Evolutionary conservation across 2,888 invertebrate genomes (phyloP), one percentile per base, ranked within the genome.

Genomic region (Copidosoma aretas): DNA sequence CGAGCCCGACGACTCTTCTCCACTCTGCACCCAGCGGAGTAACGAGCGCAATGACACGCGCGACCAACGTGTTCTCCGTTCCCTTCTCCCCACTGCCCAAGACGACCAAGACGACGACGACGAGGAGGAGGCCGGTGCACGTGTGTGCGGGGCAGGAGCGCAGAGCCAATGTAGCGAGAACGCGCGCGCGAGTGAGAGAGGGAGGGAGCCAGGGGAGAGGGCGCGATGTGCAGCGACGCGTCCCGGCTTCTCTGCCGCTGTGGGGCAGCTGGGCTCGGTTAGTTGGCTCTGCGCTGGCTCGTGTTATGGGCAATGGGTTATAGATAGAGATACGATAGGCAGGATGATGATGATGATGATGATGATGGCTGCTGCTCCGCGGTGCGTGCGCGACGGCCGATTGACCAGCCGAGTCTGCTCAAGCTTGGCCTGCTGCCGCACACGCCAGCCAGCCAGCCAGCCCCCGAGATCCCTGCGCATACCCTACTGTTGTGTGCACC

Each of bases 331-430:
- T n/a, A n/a, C n/a, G n/a, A n/a, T n/a, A n/a, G n/a, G n/a, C n/a
- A n/a, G n/a, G n/a, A n/a, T n/a, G n/a, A n/a, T n/a, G n/a, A n/a
- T n/a, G n/a, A n/a, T n/a, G n/a, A n/a, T n/a, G n/a, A n/a, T 22
- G 17, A 3, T 1, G 10, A 52, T 79, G 79, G 21, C 57, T 79
- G 79, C 80, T 80, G 64, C 60, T 71, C 64, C 41, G 25, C 56
- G 56, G 54, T 65, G 77, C 79, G 80, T 82, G 82, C 83, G 81
- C 82, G 82, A 78, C 79, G 79, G 81, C 80, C 82, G 83, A 82
- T 82, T 81, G 83, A 82, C 83, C 82, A 82, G 78, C 81, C 77
- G 81, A 80, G 80, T 83, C 84, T 84, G 83, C 77, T 79, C 80
- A 77, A 74, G 56, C 77, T 79, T 32, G 32, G 32, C 32, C 77